phyloP scores from a whole-genome alignment of 2,113 vertebrate species.

The Chaetodon auriga region DNA sequence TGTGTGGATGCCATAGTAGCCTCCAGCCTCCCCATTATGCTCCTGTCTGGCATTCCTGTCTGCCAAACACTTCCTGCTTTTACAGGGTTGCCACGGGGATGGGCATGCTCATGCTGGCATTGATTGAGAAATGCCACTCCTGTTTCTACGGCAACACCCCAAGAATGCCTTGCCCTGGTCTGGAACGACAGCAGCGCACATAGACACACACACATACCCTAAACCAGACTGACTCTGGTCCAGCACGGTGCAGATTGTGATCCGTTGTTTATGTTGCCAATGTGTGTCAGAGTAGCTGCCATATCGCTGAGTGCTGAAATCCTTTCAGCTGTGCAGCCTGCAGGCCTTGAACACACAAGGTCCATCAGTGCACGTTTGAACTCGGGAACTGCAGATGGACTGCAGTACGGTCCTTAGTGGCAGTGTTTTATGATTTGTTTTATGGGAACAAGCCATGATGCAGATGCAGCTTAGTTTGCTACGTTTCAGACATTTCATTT shows the following conservation, averaged over 20 bases:
- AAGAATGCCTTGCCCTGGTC: constrained; percentile 50
- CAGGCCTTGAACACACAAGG: constrained; percentile 29
- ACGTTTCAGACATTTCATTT: constrained; percentile 22
- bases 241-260: constrained; percentile 14
- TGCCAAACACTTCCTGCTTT: constrained; percentile 67
- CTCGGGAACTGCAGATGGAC: constrained; percentile 56
- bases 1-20: constrained; percentile 51
- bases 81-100: constrained; percentile 51
- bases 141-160: constrained; percentile 59
- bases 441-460: constrained; percentile 17
- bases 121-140: constrained; percentile 56
- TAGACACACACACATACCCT: background rate
- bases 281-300: constrained; percentile 23
- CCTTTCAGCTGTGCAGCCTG: constrained; percentile 44
- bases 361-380: constrained; percentile 42
- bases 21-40: constrained; percentile 24
- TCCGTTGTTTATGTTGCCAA: constrained; percentile 33
- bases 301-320: constrained; percentile 60
- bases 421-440: constrained; percentile 34
- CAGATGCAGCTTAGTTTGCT: constrained; percentile 18
- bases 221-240: background rate
- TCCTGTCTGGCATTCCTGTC: constrained; percentile 69
- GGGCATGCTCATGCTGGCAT: constrained; percentile 57
- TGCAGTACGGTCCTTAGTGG: constrained; percentile 52
- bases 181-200: constrained; percentile 53